These are phyloP conservation scores for Phaethornis superciliosus DNA, from an alignment of 2,113 vertebrate species.

Conservation along the genomic window DNA sequence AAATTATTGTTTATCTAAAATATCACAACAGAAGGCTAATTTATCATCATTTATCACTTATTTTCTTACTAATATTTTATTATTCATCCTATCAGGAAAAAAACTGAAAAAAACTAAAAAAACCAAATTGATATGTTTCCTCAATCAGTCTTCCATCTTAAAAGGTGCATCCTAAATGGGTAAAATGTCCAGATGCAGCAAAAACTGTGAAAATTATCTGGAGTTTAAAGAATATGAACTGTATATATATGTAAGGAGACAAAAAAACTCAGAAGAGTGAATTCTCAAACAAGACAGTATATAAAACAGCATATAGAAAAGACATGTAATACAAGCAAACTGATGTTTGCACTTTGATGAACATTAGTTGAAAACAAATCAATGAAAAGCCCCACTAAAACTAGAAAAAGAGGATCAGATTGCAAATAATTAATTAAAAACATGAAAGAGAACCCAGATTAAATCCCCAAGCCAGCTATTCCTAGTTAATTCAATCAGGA, in stretches of 20 bases:
- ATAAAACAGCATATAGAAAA: neutral
- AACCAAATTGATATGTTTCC: neutral
- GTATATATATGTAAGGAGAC: accelerated
- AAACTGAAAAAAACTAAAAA: neutral
- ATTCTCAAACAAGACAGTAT: neutral
- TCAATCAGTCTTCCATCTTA: neutral
- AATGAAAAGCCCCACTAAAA: neutral
- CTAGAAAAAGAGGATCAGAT: neutral
- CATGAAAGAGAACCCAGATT: neutral
- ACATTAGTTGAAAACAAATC: neutral
- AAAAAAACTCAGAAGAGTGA: neutral
- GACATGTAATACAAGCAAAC: neutral
- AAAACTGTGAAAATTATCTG: neutral
- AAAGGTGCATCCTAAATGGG: neutral
- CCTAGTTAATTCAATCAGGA: conserved; percentile 41
- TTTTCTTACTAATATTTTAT: neutral
- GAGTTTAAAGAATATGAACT: neutral
- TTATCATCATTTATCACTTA: neutral
- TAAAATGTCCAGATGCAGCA: neutral
- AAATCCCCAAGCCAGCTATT: conserved; percentile 20
- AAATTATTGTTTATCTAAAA: neutral
- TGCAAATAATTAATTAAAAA: conserved; percentile 24
- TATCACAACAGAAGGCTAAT: neutral
- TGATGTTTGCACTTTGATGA: neutral
- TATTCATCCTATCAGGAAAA: neutral